Conservation (phyloP, 2,797 vertebrate genomes). For the Aeoliscus strigatus region DNA sequence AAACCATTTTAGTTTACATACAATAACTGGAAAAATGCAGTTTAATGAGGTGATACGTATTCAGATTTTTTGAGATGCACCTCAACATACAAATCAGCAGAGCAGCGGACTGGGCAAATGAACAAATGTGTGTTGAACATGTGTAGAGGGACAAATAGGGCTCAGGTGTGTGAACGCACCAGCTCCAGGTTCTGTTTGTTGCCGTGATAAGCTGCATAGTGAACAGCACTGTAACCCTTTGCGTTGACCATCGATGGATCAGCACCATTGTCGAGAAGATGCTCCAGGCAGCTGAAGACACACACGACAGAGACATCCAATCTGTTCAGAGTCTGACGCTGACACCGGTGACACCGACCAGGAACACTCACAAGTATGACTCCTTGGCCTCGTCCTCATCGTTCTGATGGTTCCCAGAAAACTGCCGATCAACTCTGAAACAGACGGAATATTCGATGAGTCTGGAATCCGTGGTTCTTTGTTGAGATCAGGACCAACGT, state of each 20-base stretch:
- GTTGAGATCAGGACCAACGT: too few relatives aligned
- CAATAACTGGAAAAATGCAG: too few relatives aligned
- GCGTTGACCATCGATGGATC: slow-evolving; percentile 92
- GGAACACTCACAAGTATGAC: slow-evolving; percentile 87
- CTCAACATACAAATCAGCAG: too few relatives aligned
- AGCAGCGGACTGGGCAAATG: too few relatives aligned
- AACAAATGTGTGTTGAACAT: too few relatives aligned
- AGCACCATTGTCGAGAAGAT: slow-evolving; percentile 93
- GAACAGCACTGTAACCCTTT: slow-evolving; percentile 94
- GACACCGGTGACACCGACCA: not conserved
- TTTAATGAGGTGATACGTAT: too few relatives aligned
- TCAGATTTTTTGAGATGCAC: too few relatives aligned
- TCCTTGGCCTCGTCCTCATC: slow-evolving; percentile 88
- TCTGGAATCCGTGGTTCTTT: not conserved
- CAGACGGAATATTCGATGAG: too few relatives aligned
- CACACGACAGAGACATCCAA: not conserved
- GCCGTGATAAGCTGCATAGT: slow-evolving; percentile 96
- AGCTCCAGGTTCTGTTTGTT: slow-evolving; percentile 95
- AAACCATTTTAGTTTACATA: too few relatives aligned
- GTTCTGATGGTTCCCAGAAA: slow-evolving; percentile 81
- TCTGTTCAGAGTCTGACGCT: too few relatives aligned
- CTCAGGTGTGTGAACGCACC: too few relatives aligned
- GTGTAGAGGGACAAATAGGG: too few relatives aligned
- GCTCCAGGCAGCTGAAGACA: slow-evolving; percentile 86
- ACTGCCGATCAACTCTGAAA: slow-evolving; percentile 82